Percentiles rank a stretch among this genome's conserved stretches.
These are phyloP conservation scores for Alcedo quadribrachys DNA, from an alignment of 2,797 vertebrate genomes.

Conservation along the genomic window DNA sequence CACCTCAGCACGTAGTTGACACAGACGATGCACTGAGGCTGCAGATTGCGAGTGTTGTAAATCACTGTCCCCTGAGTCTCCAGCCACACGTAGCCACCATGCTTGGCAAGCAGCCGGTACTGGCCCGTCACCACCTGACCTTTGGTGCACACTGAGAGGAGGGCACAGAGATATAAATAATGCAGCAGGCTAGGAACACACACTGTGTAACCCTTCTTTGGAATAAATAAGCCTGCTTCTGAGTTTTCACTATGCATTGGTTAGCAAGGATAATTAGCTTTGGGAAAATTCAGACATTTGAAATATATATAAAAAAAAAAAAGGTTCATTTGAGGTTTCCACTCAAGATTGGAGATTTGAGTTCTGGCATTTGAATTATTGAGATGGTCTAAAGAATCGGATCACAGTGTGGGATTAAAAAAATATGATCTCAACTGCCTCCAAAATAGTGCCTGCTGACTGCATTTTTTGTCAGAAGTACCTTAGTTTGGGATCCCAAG, in stretches of 20 bases:
- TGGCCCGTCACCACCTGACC: constrained; percentile 93
- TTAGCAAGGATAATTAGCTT: background rate
- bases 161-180: background rate
- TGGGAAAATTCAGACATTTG: background rate
- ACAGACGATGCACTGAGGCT: constrained; percentile 97
- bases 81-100: constrained; percentile 95
- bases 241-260: background rate
- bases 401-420: background rate
- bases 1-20: constrained; percentile 97
- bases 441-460: background rate
- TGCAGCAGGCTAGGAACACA: background rate
- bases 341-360: background rate
- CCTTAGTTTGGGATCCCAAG: background rate
- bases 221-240: background rate
- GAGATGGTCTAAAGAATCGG: background rate
- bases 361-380: background rate
- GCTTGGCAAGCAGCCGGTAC: constrained; percentile 96
- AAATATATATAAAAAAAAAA: background rate
- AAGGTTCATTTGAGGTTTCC: background rate
- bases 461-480: background rate
- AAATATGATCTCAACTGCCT: background rate
- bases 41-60: constrained; percentile 95
- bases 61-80: constrained; percentile 96
- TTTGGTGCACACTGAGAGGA: constrained; percentile 90
- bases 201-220: background rate